Base-by-base conservation (phyloP, 2,888 invertebrate species). In the Troides aeacus region DNA sequence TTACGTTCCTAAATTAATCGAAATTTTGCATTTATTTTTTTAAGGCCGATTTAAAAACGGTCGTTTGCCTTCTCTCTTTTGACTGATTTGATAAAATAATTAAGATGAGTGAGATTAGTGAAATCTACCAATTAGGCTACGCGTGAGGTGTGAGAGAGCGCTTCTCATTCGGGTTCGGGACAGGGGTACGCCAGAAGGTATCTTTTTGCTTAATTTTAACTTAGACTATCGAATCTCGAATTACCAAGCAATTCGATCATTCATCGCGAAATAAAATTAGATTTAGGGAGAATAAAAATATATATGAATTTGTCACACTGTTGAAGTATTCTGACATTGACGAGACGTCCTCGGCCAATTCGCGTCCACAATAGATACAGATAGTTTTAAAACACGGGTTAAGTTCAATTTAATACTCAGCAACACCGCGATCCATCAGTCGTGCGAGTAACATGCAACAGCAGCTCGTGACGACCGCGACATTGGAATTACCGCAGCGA, bases 191-290 rank as follows among this genome's bases (percentile, higher is more conserved):
- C 89, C 89, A 89, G 89, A 30, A 89, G 84, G 85, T 86, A 85
- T 84, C 73, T 82, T 88, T 85, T 86, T 85, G 86, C 86, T 83
- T 88, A 88, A 84, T 87, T 84, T 79, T 87, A 89, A 85, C 84
- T 86, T 90, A 90, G 86, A 84, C 78, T 86, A 85, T 85, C 81
- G 80, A 79, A 79, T 80, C 78, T 88, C 89, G 90, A 89, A 92
- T 92, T 90, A 90, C 92, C 86, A 90, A 90, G 89, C 88, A 89
- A 90, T 91, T 89, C 88, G 90, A 89, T 79, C 92, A 92, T 92
- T 92, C 92, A 92, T 92, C 92, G 92, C 92, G 92, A 92, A 92
- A 92, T 92, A 92, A 80, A 78, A 74, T 86, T 89, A 88, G 89
- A 77, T 75, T 84, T 88, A 89, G 85, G 84, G 75, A 86, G 78